phyloP scores from a whole-genome alignment of 2,888 invertebrate genomes.

The Heliconius ismenius region DNA sequence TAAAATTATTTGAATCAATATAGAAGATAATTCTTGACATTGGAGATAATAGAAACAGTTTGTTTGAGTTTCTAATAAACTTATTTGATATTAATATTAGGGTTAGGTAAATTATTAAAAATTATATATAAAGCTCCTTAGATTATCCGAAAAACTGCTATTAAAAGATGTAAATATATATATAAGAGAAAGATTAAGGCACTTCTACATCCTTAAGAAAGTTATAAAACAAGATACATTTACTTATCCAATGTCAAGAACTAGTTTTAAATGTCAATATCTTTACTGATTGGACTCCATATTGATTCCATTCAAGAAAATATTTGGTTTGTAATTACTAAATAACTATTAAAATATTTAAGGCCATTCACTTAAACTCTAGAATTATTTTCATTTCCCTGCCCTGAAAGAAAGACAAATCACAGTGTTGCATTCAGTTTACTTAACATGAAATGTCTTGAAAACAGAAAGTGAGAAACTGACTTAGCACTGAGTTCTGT shows the following conservation, averaged over 20 bases:
- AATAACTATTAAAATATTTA: neutral
- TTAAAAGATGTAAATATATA: neutral
- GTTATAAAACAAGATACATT: neutral
- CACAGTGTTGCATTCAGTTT: neutral
- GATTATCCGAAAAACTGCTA: neutral
- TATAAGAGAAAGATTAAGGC: slow-evolving; percentile 3
- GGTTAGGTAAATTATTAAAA: too few species aligned
- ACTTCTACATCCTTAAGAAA: slow-evolving; percentile 4
- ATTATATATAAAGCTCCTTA: neutral
- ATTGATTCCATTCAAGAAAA: neutral
- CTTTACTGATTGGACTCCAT: neutral
- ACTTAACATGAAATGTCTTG: neutral
- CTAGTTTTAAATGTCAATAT: neutral
- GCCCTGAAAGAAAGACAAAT: neutral
- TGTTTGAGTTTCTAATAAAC: too few species aligned
- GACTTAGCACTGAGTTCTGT: neutral
- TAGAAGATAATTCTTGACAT: slow-evolving; percentile 3
- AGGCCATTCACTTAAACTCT: slow-evolving; percentile 11
- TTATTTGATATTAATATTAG: too few species aligned
- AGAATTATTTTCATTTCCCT: neutral
- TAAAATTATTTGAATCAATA: neutral
- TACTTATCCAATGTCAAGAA: slow-evolving; percentile 1
- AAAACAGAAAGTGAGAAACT: neutral
- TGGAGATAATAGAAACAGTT: neutral
- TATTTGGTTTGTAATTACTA: slow-evolving; percentile 1